phyloP scores from a whole-genome alignment of 2,113 vertebrate species.

The Lepisosteus osseus region DNA sequence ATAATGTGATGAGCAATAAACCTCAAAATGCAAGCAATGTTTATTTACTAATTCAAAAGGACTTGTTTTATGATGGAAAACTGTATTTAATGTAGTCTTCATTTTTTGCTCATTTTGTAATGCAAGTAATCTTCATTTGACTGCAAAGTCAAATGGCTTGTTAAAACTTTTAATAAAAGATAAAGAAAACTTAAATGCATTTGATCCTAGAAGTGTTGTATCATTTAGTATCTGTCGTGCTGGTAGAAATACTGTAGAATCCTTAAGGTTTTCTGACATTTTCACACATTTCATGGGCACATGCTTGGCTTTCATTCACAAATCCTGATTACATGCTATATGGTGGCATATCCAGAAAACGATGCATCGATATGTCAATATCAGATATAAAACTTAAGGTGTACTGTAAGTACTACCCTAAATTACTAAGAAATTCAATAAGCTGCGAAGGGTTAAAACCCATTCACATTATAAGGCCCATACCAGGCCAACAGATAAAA shows the following conservation, averaged over 20 bases:
- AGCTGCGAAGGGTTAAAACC: too few relatives aligned
- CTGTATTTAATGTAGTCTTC: slow-evolving; percentile 37
- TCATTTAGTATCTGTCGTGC: slow-evolving; percentile 26
- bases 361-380: too few relatives aligned
- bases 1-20: slow-evolving; percentile 41
- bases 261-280: background rate
- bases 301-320: background rate
- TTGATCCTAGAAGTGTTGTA: slow-evolving; percentile 27
- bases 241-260: background rate
- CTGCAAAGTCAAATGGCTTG: slow-evolving; percentile 26
- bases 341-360: background rate
- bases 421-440: background rate
- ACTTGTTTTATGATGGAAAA: slow-evolving; percentile 24
- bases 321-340: background rate
- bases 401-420: background rate
- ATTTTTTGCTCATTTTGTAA: slow-evolving; percentile 30
- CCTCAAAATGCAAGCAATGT: slow-evolving; percentile 26
- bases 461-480: too few relatives aligned
- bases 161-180: slow-evolving; percentile 39
- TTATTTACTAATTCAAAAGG: slow-evolving; percentile 35
- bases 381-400: too few relatives aligned
- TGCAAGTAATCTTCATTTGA: slow-evolving; percentile 16
- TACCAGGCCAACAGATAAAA: too few relatives aligned
- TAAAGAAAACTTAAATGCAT: slow-evolving; percentile 44
- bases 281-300: slow-evolving; percentile 12